phyloP scores from a whole-genome alignment of 1,140 invertebrate genomes.

The Ridgeia piscesae region DNA sequence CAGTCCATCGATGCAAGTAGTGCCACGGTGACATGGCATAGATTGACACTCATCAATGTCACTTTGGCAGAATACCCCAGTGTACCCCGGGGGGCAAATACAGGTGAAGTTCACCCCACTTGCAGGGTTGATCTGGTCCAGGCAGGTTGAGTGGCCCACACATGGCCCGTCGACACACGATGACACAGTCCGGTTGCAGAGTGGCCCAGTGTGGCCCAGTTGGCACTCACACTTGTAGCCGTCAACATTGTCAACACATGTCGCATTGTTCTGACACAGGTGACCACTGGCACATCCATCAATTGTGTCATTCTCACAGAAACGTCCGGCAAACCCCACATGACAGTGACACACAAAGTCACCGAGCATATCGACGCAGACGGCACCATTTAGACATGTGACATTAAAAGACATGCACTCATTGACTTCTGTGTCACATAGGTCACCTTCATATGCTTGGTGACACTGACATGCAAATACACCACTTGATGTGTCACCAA shows the following conservation, averaged over 20 bases:
- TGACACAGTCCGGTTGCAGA: conserved; percentile 26
- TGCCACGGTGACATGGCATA: conserved; percentile 71
- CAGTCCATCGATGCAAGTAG: conserved; percentile 65
- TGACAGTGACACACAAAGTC: conserved; percentile 33
- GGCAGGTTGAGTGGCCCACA: conserved; percentile 29
- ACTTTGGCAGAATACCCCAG: conserved; percentile 51
- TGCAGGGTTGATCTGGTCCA: conserved; percentile 64
- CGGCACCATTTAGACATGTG: conserved; percentile 39
- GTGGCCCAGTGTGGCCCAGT: neutral
- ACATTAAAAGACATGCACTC: conserved; percentile 30
- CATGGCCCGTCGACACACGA: conserved; percentile 30
- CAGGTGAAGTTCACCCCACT: conserved; percentile 26
- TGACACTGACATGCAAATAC: conserved; percentile 16
- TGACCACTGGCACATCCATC: neutral
- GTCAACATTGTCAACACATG: conserved; percentile 62
- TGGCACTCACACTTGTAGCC: conserved; percentile 22
- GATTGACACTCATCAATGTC: conserved; percentile 92
- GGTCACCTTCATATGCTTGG: conserved; percentile 26
- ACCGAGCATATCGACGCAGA: conserved; percentile 63
- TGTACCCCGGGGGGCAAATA: conserved; percentile 29
- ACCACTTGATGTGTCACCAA: conserved; percentile 12
- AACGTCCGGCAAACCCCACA: conserved; percentile 34
- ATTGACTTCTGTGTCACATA: conserved; percentile 34
- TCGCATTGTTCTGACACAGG: conserved; percentile 75
- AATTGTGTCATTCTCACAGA: conserved; percentile 29